Base-by-base conservation (phyloP, 2,113 vertebrate species). In the Prinia subflava region DNA sequence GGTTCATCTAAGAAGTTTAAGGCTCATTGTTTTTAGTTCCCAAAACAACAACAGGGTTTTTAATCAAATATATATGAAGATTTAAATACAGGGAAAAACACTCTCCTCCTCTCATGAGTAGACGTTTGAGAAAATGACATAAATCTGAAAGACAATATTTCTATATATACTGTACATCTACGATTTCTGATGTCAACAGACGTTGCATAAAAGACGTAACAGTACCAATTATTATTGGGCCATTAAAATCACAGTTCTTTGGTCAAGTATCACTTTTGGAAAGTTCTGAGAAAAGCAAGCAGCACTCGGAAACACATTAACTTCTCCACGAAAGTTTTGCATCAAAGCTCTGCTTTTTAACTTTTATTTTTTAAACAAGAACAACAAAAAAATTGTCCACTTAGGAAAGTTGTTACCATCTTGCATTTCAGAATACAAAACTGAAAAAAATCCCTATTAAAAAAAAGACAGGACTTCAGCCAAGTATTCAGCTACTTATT, bases 381-480 rank as follows among this genome's bases (percentile, higher is more conserved):
- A 82, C 69, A 68, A 79, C 42, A 91, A 46, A 94, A 94, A 95
- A 73, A 56, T 27, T 81, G 57, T 87, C 60, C 87, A 94, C 81
- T 94, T 95, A 88, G 53, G 92, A 97, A 96, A 97, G 83, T 95
- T 94, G 80, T 84, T 42, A 80, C 78, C 90, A 84, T 89, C 83
- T 89, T 95, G 92, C 82, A 96, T 73, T 89, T 95, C 90, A 92
- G 79, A 91, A 96, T 97, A 97, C 88, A 97, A 97, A 97, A 95
- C 96, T 96, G 93, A 92, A 95, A 96, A 95, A 95, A 96, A 88
- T 57, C 82, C 83, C 94, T 96, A 89, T 96, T 78, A 74, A 95
- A 95, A 85, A 83, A 86, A 96, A 79, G 52, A 87, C n/a, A 95
- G 93, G 92, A 97, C 88, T 97, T 96, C 81, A 96, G 91, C 88